Conservation (phyloP, 2,797 vertebrate genomes). For the Decapterus maruadsi region DNA sequence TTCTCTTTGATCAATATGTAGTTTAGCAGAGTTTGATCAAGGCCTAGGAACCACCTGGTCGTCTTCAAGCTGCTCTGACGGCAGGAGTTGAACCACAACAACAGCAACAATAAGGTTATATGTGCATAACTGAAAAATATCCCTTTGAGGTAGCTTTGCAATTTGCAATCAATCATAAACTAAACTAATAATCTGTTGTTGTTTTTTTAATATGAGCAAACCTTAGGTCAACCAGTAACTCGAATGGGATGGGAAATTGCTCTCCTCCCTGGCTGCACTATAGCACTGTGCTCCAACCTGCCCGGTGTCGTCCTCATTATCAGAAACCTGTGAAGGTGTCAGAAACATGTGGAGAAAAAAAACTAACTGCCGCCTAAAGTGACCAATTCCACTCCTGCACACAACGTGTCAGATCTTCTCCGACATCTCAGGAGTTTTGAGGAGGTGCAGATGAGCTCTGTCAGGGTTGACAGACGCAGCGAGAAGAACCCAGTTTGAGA, state of each 20-base stretch:
- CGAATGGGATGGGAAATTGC: too few species aligned
- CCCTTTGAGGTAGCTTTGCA: too few species aligned
- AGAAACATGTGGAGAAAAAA: background rate
- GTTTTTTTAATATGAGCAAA: background rate
- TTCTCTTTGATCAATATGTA: too few species aligned
- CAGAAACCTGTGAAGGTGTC: background rate
- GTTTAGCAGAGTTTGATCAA: background rate
- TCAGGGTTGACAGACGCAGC: background rate
- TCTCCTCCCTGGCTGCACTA: too few species aligned
- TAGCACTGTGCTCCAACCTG: too few species aligned
- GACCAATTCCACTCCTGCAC: background rate
- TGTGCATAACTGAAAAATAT: too few species aligned
- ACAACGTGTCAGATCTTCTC: background rate
- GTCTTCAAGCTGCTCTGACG: too few species aligned
- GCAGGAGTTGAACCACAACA: background rate
- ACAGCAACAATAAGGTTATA: background rate
- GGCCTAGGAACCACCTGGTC: too few species aligned
- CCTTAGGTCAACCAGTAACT: background rate
- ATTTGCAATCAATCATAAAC: too few species aligned
- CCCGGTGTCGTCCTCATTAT: too few species aligned
- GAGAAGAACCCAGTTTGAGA: background rate
- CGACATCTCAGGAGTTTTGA: background rate
- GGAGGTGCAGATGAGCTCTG: background rate
- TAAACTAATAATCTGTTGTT: too few species aligned
- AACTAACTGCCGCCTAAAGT: background rate